Conservation (phyloP, 1,140 invertebrate genomes). For the Marisa cornuarietis region DNA sequence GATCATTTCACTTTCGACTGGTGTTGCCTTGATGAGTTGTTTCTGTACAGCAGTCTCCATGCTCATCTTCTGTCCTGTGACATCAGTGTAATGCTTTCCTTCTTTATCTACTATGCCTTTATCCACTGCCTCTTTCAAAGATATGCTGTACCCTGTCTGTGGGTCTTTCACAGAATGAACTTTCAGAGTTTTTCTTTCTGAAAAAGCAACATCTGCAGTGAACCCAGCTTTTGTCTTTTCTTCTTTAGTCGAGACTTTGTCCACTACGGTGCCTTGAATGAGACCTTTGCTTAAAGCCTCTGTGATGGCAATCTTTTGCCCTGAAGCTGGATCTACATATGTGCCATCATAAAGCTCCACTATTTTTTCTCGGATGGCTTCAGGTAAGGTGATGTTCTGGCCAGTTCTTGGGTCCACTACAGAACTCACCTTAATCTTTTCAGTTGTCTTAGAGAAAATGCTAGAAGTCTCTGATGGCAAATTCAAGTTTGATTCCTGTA, state of each 20-base stretch:
- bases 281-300: constrained; percentile 69
- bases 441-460: constrained; percentile 81
- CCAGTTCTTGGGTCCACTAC: constrained; percentile 81
- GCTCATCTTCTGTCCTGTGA: constrained; percentile 75
- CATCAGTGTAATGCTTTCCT: constrained; percentile 76
- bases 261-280: constrained; percentile 47
- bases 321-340: constrained; percentile 76
- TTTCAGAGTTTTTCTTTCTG: constrained; percentile 49
- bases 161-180: constrained; percentile 77
- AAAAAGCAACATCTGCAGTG: constrained; percentile 50
- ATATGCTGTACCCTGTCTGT: constrained; percentile 71
- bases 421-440: constrained; percentile 86
- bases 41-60: constrained; percentile 73
- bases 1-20: constrained; percentile 40
- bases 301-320: constrained; percentile 77
- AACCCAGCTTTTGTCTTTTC: constrained; percentile 44
- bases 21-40: constrained; percentile 43
- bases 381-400: constrained; percentile 74
- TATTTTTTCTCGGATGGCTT: constrained; percentile 46
- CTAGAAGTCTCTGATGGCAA: constrained; percentile 83
- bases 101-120: constrained; percentile 54
- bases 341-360: constrained; percentile 67
- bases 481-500: constrained; percentile 83
- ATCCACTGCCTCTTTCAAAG: constrained; percentile 51
- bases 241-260: constrained; percentile 49